Base-by-base conservation (phyloP, 2,888 invertebrate genomes). In the Sarcophaga carnaria region DNA sequence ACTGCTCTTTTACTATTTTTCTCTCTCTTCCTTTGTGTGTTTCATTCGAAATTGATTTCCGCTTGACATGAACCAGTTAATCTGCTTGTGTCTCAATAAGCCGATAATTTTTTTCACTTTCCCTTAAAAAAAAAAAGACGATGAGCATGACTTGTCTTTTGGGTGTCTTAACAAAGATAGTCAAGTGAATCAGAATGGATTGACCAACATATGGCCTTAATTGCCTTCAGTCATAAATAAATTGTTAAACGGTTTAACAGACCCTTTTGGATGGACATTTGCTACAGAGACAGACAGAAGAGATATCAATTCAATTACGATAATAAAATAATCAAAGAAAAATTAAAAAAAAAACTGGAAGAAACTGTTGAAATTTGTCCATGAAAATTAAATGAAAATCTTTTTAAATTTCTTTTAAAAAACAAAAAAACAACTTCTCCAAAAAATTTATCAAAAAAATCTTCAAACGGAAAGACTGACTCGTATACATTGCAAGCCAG, bases 11-110 rank as follows among this genome's bases (percentile, higher is more conserved):
- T 37, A 37, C 8, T 37, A 37, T 17, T 54, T 54, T 4, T 14
- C 17, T 49, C 14, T 49, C 54, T 54, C 54, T 54, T 14, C 54
- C 25, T 12, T 63, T 20, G 4, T 63, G 1, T 63, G 27, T 22
- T 37, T 72, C 17, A 60, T 49, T 69, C 27, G 49, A 63, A 72
- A 22, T 62, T 12, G 25, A 74, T 80, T 67, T 74, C 47, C 80
- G 66, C 17, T 14, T 80, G 66, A 67, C 25, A 74, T 80, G 27
- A 80, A 62, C 37, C 67, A 66, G 72, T 54, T 54, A 54, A 54
- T 54, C 54, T 54, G 54, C 54, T 54, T 54, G 54, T 54, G 54
- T 54, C 14, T 54, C 54, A 17, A 54, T 17, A 54, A 54, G 54
- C 54, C 54, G 54, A 54, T 54, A 12, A 14, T 54, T 54, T 54